A percentile compares a stretch with the other conserved stretches of the same genome.
These are phyloP conservation scores for Disparrhopalites patrizii DNA, from an alignment of 2,888 invertebrate species.

Conservation along the genomic window DNA sequence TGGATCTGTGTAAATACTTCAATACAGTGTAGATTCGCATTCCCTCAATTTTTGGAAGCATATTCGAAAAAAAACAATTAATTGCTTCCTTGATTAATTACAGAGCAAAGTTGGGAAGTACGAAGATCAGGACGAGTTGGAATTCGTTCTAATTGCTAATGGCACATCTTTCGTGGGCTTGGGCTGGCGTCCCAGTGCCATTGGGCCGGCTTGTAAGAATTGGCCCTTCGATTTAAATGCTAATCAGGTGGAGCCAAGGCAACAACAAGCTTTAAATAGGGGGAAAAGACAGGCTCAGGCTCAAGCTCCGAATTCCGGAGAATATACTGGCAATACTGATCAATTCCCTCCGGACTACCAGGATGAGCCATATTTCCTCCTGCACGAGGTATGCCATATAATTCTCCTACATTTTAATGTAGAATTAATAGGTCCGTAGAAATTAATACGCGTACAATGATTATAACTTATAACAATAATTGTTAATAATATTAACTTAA, in stretches of 20 bases:
- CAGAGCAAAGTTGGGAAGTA: constrained; percentile 19
- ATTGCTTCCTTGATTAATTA: not conserved
- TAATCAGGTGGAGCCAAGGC: not conserved
- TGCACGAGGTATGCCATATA: constrained; percentile 14
- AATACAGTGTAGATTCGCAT: not conserved
- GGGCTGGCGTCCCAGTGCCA: constrained; percentile 76
- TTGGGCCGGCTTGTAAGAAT: constrained; percentile 13
- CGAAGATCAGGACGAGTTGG: constrained; percentile 39
- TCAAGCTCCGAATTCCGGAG: not conserved
- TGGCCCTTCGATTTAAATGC: constrained; percentile 25
- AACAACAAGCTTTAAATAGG: constrained; percentile 6
- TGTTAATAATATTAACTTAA: not conserved
- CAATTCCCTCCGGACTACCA: constrained; percentile 12
- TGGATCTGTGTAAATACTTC: too few species aligned
- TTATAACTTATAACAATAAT: not conserved
- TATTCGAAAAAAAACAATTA: not conserved
- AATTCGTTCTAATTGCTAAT: constrained; percentile 74
- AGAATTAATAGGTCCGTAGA: not conserved
- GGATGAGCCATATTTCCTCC: constrained; percentile 21
- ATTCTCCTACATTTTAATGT: not conserved
- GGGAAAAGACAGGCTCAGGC: not conserved
- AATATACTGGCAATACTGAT: not conserved
- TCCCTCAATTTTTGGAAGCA: not conserved
- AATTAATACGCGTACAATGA: not conserved
- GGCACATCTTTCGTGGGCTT: constrained; percentile 80